Conservation (phyloP, 2,797 vertebrate genomes). For the Salmo trutta region DNA sequence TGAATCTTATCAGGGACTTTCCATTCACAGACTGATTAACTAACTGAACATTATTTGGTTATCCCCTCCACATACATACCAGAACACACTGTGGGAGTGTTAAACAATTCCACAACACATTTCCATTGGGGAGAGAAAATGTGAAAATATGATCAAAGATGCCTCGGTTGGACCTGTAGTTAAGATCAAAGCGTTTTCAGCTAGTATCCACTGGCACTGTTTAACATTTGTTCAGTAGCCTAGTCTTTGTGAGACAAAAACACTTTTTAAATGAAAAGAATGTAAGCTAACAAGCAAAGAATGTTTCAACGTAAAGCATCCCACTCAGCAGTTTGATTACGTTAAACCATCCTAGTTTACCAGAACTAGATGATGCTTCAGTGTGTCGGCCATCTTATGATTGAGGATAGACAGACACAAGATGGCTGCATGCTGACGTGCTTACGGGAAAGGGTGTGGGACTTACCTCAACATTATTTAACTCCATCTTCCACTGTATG, state of each 20-base stretch:
- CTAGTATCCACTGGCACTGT: too few species aligned
- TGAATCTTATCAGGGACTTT: neutral
- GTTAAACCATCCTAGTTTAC: neutral
- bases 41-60: neutral
- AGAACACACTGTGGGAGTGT: neutral
- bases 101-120: neutral
- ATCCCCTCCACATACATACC: too few species aligned
- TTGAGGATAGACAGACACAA: too few species aligned
- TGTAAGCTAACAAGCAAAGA: neutral
- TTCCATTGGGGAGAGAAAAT: neutral
- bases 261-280: neutral
- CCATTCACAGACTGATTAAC: neutral
- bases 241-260: neutral
- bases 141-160: too few species aligned
- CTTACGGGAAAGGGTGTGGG: too few species aligned
- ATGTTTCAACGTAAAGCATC: neutral
- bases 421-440: too few species aligned
- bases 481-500: too few species aligned
- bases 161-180: too few species aligned
- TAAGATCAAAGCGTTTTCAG: too few species aligned
- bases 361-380: neutral
- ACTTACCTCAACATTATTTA: too few species aligned
- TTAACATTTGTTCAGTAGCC: too few species aligned
- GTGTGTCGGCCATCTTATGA: too few species aligned
- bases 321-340: neutral